phyloP scores from a whole-genome alignment of 2,888 invertebrate species.

The Dione juno region DNA sequence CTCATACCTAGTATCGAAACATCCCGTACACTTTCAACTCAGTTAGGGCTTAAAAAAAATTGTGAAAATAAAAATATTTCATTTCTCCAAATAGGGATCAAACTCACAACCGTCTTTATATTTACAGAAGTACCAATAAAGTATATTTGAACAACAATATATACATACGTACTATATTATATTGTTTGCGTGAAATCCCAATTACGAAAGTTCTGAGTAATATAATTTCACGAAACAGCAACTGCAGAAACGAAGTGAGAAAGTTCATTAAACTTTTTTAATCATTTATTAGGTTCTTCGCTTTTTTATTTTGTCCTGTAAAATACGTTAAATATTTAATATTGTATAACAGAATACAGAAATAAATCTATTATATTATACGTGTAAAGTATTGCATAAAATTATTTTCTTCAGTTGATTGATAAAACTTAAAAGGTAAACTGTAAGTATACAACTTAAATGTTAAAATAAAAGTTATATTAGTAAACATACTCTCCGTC shows the following conservation, averaged over 20 bases:
- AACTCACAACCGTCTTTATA: not conserved
- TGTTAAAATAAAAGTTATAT: too few relatives aligned
- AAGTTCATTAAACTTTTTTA: constrained; percentile 28
- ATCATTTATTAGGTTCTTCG: constrained; percentile 10
- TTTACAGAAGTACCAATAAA: not conserved
- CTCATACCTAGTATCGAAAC: too few relatives aligned
- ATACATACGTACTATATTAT: not conserved
- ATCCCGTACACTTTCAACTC: too few relatives aligned
- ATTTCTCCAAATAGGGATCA: too few relatives aligned
- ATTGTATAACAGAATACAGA: not conserved
- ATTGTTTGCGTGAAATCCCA: constrained; percentile 13
- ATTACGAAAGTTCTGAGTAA: constrained; percentile 17
- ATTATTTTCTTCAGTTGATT: too few relatives aligned
- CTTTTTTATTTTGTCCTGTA: not conserved
- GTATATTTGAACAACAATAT: not conserved
- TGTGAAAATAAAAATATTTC: too few relatives aligned
- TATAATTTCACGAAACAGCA: constrained; percentile 27
- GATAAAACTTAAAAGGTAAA: too few relatives aligned
- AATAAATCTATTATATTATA: not conserved
- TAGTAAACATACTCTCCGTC: too few relatives aligned
- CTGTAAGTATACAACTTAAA: too few relatives aligned
- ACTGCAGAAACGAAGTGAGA: constrained; percentile 29
- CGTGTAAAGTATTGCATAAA: too few relatives aligned
- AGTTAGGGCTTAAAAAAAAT: too few relatives aligned
- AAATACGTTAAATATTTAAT: not conserved